A percentile compares a stretch with the other conserved stretches of the same genome.
Evolutionary conservation across 2,888 invertebrate species (phyloP).

Genomic region (Cacoxenus indagator): DNA sequence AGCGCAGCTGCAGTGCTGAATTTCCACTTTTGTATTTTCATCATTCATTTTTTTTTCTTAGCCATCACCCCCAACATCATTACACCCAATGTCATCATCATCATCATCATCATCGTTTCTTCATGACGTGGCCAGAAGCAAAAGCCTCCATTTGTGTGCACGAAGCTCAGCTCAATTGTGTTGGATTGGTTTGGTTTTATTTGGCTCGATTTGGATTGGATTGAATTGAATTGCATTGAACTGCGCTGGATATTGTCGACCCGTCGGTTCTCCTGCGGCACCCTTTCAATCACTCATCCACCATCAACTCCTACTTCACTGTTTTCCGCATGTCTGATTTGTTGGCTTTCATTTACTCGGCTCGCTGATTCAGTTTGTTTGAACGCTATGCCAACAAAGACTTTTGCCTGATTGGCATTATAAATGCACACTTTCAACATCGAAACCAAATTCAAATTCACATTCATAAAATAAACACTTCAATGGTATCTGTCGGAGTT

Average conservation of each 20-base stretch:
- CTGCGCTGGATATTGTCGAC: not conserved
- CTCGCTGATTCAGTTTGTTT: slow-evolving; percentile 4
- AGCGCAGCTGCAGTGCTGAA: slow-evolving; percentile 5
- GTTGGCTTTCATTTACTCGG: slow-evolving; percentile 1
- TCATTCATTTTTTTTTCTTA: not conserved
- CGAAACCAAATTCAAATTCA: not conserved
- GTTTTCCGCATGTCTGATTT: not conserved
- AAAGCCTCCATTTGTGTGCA: not conserved
- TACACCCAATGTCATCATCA: not conserved
- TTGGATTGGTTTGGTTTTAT: not conserved
- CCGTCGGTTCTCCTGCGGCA: not conserved
- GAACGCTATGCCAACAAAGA: not conserved
- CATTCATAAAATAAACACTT: not conserved
- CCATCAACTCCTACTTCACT: not conserved
- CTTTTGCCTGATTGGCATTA: slow-evolving; percentile 1
- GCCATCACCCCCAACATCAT: slow-evolving; percentile 30
- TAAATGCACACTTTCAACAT: not conserved
- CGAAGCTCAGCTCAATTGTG: not conserved
- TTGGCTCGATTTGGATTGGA: not conserved
- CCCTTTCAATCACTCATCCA: no score
- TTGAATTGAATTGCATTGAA: no score
- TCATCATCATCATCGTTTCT: not conserved
- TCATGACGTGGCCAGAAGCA: not conserved
- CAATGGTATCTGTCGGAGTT: no score
- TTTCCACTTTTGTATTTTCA: slow-evolving; percentile 27